Conservation (phyloP, 2,113 vertebrate genomes). For the Platysteira castanea region DNA sequence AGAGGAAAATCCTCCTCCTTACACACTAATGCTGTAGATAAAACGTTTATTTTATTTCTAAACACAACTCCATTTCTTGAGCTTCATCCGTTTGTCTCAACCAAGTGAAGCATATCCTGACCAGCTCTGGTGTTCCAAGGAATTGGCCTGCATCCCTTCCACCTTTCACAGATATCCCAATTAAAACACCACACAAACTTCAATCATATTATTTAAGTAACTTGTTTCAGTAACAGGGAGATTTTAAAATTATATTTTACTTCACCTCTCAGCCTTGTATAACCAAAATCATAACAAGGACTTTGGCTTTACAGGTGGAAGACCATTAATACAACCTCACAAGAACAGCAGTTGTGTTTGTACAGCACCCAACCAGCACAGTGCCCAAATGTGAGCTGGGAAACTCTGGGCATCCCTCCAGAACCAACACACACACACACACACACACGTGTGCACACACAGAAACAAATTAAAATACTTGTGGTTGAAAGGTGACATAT, state of each 20-base stretch:
- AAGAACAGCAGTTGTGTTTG: conserved; percentile 54
- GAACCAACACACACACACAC: background rate
- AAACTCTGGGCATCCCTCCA: conserved; percentile 47
- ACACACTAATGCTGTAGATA: background rate
- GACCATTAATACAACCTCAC: conserved; percentile 30
- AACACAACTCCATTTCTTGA: background rate
- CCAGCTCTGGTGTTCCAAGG: background rate
- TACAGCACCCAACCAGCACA: conserved; percentile 1
- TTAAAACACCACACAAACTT: background rate
- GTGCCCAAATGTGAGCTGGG: background rate
- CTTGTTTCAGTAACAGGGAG: background rate
- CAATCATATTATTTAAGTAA: background rate
- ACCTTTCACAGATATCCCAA: background rate
- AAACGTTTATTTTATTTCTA: background rate
- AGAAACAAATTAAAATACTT: conserved; percentile 62
- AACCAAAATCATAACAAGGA: conserved; percentile 5
- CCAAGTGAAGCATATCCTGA: background rate
- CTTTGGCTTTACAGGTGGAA: conserved; percentile 49
- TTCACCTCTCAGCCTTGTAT: background rate
- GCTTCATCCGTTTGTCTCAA: background rate
- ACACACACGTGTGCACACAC: background rate
- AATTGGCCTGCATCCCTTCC: background rate
- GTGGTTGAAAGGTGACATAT: conserved; percentile 47
- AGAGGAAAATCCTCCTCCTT: background rate
- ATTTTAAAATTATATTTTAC: background rate